These are phyloP conservation scores for Psittacula derbiana DNA, from an alignment of 2,797 vertebrate genomes.

Conservation along the genomic window DNA sequence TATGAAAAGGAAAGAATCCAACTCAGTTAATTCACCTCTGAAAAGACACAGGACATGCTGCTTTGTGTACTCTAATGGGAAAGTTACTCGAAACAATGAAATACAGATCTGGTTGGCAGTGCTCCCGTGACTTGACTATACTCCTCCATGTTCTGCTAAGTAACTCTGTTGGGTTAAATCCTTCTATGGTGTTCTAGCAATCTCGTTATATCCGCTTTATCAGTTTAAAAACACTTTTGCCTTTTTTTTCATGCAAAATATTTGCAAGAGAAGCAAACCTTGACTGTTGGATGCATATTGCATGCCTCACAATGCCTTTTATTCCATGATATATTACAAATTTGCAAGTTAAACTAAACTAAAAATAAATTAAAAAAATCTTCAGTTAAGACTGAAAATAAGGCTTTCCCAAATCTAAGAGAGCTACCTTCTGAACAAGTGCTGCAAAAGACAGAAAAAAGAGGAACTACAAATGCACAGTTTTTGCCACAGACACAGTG, in stretches of 20 bases:
- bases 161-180: not conserved
- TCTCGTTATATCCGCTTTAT: not conserved
- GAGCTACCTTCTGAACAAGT: not conserved
- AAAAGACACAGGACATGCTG: not conserved
- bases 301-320: not conserved
- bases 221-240: not conserved
- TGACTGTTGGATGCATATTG: not conserved
- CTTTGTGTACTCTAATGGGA: not conserved
- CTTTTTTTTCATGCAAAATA: not conserved
- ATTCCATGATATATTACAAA: not conserved
- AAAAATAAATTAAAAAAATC: not conserved
- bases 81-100: not conserved
- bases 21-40: not conserved
- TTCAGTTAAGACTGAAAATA: not conserved
- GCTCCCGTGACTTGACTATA: not conserved
- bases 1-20: not conserved
- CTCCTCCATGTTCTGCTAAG: not conserved
- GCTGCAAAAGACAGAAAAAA: not conserved
- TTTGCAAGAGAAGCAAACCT: not conserved
- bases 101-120: not conserved
- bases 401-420: not conserved
- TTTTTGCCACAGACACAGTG: rapidly evolving
- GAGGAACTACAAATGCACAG: not conserved
- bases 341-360: not conserved
- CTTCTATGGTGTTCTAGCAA: not conserved